Conservation (phyloP, 2,888 invertebrate species). For the Ditylenchus weischeri region DNA sequence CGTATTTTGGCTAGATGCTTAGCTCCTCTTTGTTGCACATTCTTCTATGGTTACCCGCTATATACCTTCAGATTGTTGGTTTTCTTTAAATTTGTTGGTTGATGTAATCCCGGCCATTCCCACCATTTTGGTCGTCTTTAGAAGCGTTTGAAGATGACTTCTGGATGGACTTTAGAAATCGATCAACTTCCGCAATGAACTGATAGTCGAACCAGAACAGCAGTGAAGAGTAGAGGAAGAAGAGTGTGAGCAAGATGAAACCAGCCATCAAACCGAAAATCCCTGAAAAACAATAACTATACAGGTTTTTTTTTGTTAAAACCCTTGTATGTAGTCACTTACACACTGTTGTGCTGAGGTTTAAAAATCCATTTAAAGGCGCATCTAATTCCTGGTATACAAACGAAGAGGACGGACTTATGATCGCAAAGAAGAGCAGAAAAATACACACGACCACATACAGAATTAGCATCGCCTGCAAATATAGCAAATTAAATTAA, state of each 20-base stretch:
- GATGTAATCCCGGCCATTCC: not conserved
- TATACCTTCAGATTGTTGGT: too few species aligned
- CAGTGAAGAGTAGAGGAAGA: constrained; percentile 23
- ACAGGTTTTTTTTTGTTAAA: not conserved
- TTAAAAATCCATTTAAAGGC: constrained; percentile 19
- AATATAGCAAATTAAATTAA: not conserved
- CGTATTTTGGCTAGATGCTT: too few species aligned
- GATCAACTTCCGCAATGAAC: constrained; percentile 37
- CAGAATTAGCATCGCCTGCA: constrained; percentile 32
- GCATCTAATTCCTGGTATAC: constrained; percentile 22
- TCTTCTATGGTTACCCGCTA: too few species aligned
- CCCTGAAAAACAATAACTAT: constrained; percentile 17
- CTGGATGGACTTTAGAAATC: constrained; percentile 33
- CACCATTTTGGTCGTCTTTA: constrained; percentile 25
- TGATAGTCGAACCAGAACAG: constrained; percentile 33
- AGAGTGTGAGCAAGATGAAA: constrained; percentile 16
- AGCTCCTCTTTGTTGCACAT: too few species aligned
- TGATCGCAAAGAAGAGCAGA: constrained; percentile 24
- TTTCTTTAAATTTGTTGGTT: too few species aligned
- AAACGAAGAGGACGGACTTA: constrained; percentile 21
- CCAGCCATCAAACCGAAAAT: constrained; percentile 14
- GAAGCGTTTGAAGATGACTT: constrained; percentile 30
- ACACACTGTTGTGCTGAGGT: constrained; percentile 25
- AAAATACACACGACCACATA: constrained; percentile 28
- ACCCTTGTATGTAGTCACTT: not conserved